These are phyloP conservation scores for Hyposmocoma kahamanoa DNA, from an alignment of 1,140 invertebrate genomes.

Conservation along the genomic window DNA sequence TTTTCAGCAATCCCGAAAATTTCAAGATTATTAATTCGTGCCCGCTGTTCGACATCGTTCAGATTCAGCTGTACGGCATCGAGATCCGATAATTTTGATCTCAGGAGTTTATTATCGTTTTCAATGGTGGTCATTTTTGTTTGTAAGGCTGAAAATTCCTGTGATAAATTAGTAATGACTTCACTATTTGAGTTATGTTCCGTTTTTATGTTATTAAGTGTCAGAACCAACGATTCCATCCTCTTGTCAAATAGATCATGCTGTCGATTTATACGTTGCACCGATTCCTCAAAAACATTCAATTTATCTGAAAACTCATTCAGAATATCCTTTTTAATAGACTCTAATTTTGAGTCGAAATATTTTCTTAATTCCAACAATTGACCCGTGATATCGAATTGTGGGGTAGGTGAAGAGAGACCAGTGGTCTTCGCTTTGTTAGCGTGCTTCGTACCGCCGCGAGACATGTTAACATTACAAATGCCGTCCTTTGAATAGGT, in stretches of 20 bases:
- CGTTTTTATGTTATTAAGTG: neutral
- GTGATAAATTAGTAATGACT: neutral
- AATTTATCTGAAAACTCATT: neutral
- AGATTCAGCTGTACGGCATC: neutral
- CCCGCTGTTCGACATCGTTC: slow-evolving; percentile 1
- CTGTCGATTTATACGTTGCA: neutral
- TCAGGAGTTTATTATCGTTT: neutral
- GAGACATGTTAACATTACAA: neutral
- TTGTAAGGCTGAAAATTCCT: neutral
- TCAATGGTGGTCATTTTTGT: neutral
- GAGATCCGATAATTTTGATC: neutral
- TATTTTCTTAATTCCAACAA: neutral
- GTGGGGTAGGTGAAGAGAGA: neutral
- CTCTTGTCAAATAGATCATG: neutral
- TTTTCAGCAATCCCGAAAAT: neutral
- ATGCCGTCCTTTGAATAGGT: neutral
- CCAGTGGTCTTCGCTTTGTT: neutral
- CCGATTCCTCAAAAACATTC: neutral
- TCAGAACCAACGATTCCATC: neutral
- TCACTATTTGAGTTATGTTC: neutral
- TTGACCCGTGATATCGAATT: neutral
- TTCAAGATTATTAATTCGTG: neutral
- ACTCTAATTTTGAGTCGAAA: neutral
- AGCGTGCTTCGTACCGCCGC: neutral
- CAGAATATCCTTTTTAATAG: neutral